A percentile compares a stretch with the other conserved stretches of the same genome.
Conservation (phyloP, 1,140 invertebrate genomes). For the Ruditapes philippinarum region DNA sequence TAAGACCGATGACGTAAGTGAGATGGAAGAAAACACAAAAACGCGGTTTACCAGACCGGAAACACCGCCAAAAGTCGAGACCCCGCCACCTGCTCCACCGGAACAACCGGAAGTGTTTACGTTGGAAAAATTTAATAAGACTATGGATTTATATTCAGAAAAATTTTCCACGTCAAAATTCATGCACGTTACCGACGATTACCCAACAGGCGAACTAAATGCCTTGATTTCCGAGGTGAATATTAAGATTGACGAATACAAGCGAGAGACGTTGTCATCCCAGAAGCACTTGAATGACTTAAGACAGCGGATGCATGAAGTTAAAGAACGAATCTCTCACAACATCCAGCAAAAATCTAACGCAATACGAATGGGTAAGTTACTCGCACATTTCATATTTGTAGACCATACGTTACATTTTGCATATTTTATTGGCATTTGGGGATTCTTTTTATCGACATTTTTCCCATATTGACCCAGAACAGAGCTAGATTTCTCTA, state of each 20-base stretch:
- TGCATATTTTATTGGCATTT: too few species aligned
- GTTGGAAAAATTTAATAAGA: slow-evolving; percentile 56
- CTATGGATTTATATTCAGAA: slow-evolving; percentile 23
- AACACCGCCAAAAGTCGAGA: neutral
- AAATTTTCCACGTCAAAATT: slow-evolving; percentile 53
- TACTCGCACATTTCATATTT: too few species aligned
- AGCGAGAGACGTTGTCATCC: slow-evolving; percentile 52
- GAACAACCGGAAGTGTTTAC: slow-evolving; percentile 44
- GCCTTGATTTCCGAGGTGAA: slow-evolving; percentile 34
- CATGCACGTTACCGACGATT: slow-evolving; percentile 52
- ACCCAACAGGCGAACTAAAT: slow-evolving; percentile 54
- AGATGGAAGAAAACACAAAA: neutral
- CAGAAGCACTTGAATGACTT: slow-evolving; percentile 54
- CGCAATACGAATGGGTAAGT: slow-evolving; percentile 57
- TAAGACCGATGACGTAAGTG: neutral
- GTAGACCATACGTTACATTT: too few species aligned
- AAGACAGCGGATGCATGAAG: slow-evolving; percentile 51
- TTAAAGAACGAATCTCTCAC: slow-evolving; percentile 51
- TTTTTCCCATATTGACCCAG: too few species aligned
- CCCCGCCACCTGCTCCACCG: slow-evolving; percentile 1
- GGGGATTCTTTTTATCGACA: too few species aligned
- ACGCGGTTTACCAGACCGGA: slow-evolving; percentile 31
- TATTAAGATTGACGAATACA: slow-evolving; percentile 49
- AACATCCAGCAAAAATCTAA: slow-evolving; percentile 55
- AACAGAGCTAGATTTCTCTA: too few species aligned